Evolutionary conservation across 2,888 invertebrate genomes (phyloP).

Genomic region (Shargacucullia verbasci): DNA sequence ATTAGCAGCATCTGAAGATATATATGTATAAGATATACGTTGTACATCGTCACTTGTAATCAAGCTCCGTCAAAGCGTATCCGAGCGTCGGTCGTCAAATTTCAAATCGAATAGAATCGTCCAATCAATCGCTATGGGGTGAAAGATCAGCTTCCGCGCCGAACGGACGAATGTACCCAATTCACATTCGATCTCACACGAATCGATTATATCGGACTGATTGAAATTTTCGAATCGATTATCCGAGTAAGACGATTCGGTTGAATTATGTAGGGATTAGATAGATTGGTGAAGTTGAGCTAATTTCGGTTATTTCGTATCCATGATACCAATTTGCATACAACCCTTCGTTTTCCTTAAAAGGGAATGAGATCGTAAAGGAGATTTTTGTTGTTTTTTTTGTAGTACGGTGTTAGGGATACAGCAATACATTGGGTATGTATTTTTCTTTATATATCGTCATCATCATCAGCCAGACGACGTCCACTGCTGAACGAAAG

Average conservation of each 20-base stretch:
- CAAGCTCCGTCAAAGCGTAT: slow-evolving; percentile 53
- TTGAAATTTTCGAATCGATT: slow-evolving; percentile 57
- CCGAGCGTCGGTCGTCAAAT: slow-evolving; percentile 54
- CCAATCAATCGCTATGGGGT: slow-evolving; percentile 58
- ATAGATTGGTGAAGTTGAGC: slow-evolving; percentile 13
- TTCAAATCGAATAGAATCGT: slow-evolving; percentile 62
- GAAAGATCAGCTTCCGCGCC: slow-evolving; percentile 52
- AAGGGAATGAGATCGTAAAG: neutral
- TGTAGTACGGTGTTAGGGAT: too few relatives aligned
- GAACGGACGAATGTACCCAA: slow-evolving; percentile 47
- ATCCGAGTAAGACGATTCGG: slow-evolving; percentile 45
- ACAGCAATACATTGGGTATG: too few relatives aligned
- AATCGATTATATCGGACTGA: slow-evolving; percentile 55
- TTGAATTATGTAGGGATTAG: slow-evolving; percentile 42
- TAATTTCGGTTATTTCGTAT: slow-evolving; percentile 37
- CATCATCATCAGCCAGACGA: too few relatives aligned
- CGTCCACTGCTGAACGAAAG: too few relatives aligned
- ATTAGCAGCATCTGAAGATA: neutral
- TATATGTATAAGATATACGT: slow-evolving; percentile 1
- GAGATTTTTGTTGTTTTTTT: neutral
- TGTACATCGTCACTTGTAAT: slow-evolving; percentile 45
- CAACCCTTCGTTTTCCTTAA: neutral
- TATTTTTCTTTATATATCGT: too few relatives aligned
- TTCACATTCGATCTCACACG: slow-evolving; percentile 54
- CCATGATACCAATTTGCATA: slow-evolving; percentile 5